A percentile compares a stretch with the other conserved stretches of the same genome.
Conservation (phyloP, 2,113 vertebrate genomes). For the Arvicanthis niloticus region DNA sequence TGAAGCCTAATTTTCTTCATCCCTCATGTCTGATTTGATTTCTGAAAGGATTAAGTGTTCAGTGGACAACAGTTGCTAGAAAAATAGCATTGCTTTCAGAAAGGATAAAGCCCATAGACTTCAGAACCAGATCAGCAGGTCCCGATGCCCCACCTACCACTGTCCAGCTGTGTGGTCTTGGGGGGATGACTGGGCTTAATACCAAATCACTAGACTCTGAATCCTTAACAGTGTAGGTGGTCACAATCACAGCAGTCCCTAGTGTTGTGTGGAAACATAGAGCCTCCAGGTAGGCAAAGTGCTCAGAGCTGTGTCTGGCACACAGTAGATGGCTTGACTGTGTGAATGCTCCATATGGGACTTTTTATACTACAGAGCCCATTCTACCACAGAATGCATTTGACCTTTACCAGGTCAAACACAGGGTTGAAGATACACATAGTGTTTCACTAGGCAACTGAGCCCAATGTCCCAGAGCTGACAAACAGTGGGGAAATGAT, state of each 20-base stretch:
- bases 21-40: background rate
- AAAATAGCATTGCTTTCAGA: background rate
- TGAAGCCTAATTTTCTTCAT: background rate
- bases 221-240: background rate
- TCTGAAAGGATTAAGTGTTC: background rate
- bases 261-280: background rate
- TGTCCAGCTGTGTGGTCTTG: background rate
- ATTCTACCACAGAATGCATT: background rate
- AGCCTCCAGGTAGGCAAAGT: background rate
- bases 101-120: background rate
- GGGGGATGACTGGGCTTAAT: background rate
- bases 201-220: background rate
- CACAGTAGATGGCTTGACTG: rapidly evolving
- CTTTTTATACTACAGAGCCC: background rate
- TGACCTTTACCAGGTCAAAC: background rate
- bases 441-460: no score
- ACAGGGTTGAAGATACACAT: background rate
- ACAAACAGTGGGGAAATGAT: background rate
- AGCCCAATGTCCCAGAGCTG: background rate
- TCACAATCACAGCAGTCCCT: background rate
- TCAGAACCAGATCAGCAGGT: background rate
- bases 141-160: background rate
- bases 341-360: background rate
- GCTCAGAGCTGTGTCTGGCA: background rate
- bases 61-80: background rate